A percentile compares a stretch with the other conserved stretches of the same genome.
phyloP scores from a whole-genome alignment of 2,113 vertebrate species.

The Hylia prasina region DNA sequence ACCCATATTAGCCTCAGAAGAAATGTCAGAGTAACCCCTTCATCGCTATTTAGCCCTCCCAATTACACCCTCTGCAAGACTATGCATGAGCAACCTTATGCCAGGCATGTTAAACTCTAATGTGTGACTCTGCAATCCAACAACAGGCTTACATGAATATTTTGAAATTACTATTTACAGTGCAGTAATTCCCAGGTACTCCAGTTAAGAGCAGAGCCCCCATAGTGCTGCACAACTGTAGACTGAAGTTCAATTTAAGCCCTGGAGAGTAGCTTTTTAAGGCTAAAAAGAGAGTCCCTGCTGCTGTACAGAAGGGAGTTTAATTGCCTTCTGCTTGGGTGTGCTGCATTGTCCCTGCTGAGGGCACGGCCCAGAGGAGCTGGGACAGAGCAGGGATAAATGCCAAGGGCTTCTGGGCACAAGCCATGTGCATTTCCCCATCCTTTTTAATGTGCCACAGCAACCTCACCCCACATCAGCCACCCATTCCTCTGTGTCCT shows the following conservation, averaged over 20 bases:
- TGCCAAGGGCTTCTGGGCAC: background rate
- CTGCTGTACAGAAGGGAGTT: background rate
- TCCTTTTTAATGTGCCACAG: background rate
- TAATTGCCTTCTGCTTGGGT: background rate
- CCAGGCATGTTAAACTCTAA: background rate
- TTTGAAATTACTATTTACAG: constrained; percentile 28
- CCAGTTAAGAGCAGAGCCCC: background rate
- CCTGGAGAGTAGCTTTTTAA: background rate
- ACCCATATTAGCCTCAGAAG: background rate
- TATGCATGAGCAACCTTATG: background rate
- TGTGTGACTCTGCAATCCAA: background rate
- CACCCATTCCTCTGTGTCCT: background rate
- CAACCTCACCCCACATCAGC: background rate
- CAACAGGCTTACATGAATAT: background rate
- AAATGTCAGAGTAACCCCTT: background rate
- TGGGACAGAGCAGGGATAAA: background rate
- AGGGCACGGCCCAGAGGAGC: background rate
- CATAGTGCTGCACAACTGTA: background rate
- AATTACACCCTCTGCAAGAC: background rate
- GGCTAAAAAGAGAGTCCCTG: background rate
- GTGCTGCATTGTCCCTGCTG: background rate
- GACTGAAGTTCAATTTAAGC: background rate
- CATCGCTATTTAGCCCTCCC: background rate
- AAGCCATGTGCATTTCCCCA: background rate
- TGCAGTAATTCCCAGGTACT: constrained; percentile 12